Percentiles rank a stretch among this genome's conserved stretches.
Evolutionary conservation across 64 coral and sea anemone species (phyloP).

Genomic region (Astreopora myriophthalma): DNA sequence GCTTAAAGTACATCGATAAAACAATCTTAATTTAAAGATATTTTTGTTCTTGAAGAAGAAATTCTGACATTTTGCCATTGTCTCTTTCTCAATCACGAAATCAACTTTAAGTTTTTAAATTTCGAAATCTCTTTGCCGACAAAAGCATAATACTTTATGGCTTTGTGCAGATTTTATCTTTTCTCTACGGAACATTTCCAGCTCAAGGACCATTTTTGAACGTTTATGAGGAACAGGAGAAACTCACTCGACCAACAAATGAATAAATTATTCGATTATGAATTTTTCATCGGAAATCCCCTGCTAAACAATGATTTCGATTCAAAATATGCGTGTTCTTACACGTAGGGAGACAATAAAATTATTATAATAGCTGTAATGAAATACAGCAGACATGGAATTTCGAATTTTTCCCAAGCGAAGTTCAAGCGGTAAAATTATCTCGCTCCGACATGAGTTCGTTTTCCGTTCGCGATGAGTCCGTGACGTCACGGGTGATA

Average conservation of each 20-base stretch:
- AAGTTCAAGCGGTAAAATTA: neutral
- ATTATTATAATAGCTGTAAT: slow-evolving; percentile 9
- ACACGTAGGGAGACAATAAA: neutral
- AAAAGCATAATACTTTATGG: neutral
- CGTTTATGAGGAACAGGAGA: neutral
- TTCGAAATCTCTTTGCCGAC: neutral
- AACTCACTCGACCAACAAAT: neutral
- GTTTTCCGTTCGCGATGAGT: neutral
- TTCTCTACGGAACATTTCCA: neutral
- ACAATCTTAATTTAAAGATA: neutral
- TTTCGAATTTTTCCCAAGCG: neutral
- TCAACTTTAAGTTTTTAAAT: neutral
- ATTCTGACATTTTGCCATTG: neutral
- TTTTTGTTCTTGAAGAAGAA: neutral
- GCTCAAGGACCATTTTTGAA: neutral
- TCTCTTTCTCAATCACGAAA: neutral
- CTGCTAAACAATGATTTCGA: neutral
- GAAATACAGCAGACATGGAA: neutral
- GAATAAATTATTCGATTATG: slow-evolving; percentile 12
- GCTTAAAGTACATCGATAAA: neutral
- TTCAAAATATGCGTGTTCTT: neutral
- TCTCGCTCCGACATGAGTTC: neutral
- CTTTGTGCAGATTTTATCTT: neutral
- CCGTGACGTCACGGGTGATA: slow-evolving; percentile 1
- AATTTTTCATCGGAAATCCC: slow-evolving; percentile 18